These are phyloP conservation scores for Thera obeliscata DNA, from an alignment of 2,888 invertebrate genomes.

Conservation along the genomic window DNA sequence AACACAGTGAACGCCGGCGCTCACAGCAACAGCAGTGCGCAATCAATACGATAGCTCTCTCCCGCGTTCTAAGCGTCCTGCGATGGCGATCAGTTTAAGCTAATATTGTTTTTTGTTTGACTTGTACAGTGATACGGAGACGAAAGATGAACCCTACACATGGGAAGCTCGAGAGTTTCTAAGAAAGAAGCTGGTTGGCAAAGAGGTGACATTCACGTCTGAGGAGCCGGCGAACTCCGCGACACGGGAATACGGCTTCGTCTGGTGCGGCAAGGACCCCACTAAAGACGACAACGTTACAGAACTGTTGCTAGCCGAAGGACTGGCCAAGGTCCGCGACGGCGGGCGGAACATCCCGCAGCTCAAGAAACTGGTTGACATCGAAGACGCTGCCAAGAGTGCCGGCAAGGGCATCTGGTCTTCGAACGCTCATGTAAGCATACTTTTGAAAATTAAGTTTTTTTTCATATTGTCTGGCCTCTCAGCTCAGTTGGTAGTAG, in stretches of 20 bases:
- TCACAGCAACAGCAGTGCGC: no score
- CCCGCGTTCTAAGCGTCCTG: no score
- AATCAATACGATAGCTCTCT: no score
- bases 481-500: no score
- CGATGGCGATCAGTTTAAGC: no score
- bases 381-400: conserved; percentile 95
- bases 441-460: no score
- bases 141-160: conserved; percentile 96
- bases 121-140: conserved; percentile 84
- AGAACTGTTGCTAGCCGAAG: conserved; percentile 94
- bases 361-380: conserved; percentile 88
- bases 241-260: conserved; percentile 93
- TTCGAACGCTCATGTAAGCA: conserved; percentile 63
- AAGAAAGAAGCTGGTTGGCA: conserved; percentile 95
- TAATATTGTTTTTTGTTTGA: not conserved
- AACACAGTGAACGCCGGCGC: no score
- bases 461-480: no score
- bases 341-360: conserved; percentile 86
- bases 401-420: conserved; percentile 95
- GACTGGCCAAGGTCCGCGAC: conserved; percentile 91
- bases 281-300: conserved; percentile 93
- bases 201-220: conserved; percentile 92
- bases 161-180: conserved; percentile 99
- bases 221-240: conserved; percentile 93
- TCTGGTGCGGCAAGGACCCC: conserved; percentile 93